Conservation (phyloP, 2,888 invertebrate genomes). For the Dasypogon diadema region DNA sequence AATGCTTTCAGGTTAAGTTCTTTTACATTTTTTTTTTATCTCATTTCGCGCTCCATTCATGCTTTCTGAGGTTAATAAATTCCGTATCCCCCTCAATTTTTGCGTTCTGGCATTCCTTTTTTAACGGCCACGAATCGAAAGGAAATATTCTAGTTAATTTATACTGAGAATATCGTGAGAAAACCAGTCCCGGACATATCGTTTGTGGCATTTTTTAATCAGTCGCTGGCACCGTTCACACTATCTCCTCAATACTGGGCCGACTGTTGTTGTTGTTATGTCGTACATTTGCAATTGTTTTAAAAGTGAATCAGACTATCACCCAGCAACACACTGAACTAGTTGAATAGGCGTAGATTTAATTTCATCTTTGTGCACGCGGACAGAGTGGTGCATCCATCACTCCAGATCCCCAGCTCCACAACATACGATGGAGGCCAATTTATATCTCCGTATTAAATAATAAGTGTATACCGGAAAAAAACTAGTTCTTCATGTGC, state of each 20-base stretch:
- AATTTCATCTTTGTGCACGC: background rate
- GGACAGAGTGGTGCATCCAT: background rate
- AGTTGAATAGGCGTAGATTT: conserved; percentile 22
- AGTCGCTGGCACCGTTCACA: conserved; percentile 35
- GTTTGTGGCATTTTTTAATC: conserved; percentile 32
- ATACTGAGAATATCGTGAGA: conserved; percentile 12
- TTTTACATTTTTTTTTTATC: background rate
- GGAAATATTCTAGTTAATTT: conserved; percentile 32
- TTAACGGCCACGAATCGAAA: conserved; percentile 15
- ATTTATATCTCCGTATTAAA: background rate
- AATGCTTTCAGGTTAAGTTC: background rate
- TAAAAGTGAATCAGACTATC: conserved; percentile 47
- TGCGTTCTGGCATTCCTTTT: background rate
- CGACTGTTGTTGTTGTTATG: too few relatives aligned
- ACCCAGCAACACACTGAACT: conserved; percentile 43
- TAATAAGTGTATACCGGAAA: background rate
- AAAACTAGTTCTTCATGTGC: conserved; percentile 9
- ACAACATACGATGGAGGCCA: background rate
- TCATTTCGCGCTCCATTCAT: conserved; percentile 18
- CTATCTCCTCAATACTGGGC: background rate
- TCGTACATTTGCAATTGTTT: conserved; percentile 27
- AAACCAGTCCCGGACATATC: conserved; percentile 28
- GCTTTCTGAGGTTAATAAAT: conserved; percentile 15
- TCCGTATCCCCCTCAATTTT: background rate
- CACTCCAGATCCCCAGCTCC: background rate